phyloP scores from a whole-genome alignment of 1,140 invertebrate species.

The Patella vulgata region DNA sequence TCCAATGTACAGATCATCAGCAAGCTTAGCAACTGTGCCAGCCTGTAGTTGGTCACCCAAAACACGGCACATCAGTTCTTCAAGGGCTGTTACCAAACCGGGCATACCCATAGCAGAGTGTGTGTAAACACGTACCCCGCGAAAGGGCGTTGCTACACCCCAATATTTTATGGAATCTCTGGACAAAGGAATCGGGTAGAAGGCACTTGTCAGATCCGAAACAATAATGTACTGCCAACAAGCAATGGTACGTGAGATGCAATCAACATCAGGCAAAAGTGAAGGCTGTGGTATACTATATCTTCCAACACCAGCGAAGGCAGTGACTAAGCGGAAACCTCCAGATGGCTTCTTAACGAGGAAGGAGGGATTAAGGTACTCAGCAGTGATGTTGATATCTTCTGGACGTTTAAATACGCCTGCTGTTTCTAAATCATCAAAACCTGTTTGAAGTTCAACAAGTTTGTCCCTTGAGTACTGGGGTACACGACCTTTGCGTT shows the following conservation, averaged over 20 bases:
- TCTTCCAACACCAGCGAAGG: conserved; percentile 28
- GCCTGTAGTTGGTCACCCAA: conserved; percentile 14
- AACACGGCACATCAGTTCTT: conserved; percentile 21
- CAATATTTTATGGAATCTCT: conserved; percentile 31
- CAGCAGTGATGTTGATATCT: conserved; percentile 18
- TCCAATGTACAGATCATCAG: conserved; percentile 19
- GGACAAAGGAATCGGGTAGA: conserved; percentile 24
- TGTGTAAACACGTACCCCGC: conserved; percentile 17
- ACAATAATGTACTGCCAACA: conserved; percentile 29
- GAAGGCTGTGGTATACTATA: conserved; percentile 27
- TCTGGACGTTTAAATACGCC: conserved; percentile 30
- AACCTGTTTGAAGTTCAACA: conserved; percentile 20
- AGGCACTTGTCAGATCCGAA: conserved; percentile 27
- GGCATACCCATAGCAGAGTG: conserved; percentile 21
- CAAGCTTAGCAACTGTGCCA: conserved; percentile 14
- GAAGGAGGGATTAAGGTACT: conserved; percentile 33
- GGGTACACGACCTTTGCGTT: conserved; percentile 27
- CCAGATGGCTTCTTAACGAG: conserved; percentile 28
- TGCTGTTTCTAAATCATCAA: conserved; percentile 25
- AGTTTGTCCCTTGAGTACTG: conserved; percentile 20
- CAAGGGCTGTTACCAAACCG: too few species aligned
- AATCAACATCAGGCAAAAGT: conserved; percentile 33
- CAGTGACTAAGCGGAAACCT: conserved; percentile 23
- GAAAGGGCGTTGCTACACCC: conserved; percentile 16
- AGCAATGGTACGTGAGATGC: too few species aligned